Base-by-base conservation (phyloP, 1,140 invertebrate species). In the Atta colombica region DNA sequence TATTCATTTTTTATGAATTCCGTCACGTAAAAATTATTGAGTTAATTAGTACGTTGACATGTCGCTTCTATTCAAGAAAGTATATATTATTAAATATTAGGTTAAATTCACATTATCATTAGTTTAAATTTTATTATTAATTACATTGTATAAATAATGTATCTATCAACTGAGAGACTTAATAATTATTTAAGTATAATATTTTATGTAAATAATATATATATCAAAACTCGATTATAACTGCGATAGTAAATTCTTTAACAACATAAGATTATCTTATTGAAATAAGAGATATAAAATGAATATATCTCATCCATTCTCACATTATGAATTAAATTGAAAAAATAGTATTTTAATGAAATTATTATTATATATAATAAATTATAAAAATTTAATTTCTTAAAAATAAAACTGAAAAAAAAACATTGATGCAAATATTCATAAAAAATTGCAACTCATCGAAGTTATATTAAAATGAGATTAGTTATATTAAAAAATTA, bases 1-100 rank as follows among this genome's bases (percentile, higher is more conserved):
- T 45, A 14, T 81, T 69, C 6, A 8, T 81, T 71, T 45, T 71
- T 81, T 16, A 69, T 69, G 58, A 71, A 21, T 25, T 81, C 2
- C 16, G 39, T 81, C 10, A 28, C 6, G 10, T 8, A 45, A 35
- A 71, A 69, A 81, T 68, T n/a, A 18, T 49, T 18, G n/a, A 28
- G 28, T 16, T 10, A 2, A 81, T 81, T 25, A 49, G 4, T 18
- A 49, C 21, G 14, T 71, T 18, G 10, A 25, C 35, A 53, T 28
- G 14, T 21, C 25, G 16, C n/a, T 28, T 21, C 7, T 58, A 71
- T 71, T 81, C 7, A 35, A 69, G 49, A n/a, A 39, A 12, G 25
- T 25, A 60, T 63, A 25, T 8, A 69, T 53, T 51, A 35, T 66
- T 25, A 5, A 80, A 39, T 16, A 45, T 45, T 45, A 45, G 0